phyloP scores from a whole-genome alignment of 2,797 vertebrate genomes.

The Lindbergichthys nudifrons region DNA sequence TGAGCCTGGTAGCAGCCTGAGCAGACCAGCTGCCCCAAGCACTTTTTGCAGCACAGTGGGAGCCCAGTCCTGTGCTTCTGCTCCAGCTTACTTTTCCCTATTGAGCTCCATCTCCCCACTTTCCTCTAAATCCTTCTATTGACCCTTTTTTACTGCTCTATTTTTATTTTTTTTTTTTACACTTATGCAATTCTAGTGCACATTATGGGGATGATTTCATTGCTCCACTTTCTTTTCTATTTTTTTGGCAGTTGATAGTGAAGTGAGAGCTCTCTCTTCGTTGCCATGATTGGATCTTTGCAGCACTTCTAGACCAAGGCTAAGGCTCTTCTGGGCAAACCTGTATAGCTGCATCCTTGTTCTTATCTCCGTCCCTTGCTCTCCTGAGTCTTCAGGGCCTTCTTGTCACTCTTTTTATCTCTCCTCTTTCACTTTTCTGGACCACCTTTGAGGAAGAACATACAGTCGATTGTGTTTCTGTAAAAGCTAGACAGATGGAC shows the following conservation, averaged over 20 bases:
- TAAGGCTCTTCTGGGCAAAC: conserved; percentile 27
- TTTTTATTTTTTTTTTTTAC: conserved; percentile 37
- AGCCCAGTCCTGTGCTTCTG: conserved; percentile 39
- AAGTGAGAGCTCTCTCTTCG: conserved; percentile 25
- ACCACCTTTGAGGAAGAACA: conserved; percentile 58
- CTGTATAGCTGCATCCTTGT: not conserved
- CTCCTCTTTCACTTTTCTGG: conserved; percentile 10
- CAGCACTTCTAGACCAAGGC: conserved; percentile 15
- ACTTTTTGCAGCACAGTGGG: conserved; percentile 64
- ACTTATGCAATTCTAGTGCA: conserved; percentile 20
- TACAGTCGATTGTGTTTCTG: conserved; percentile 71
- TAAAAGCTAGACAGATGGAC: conserved; percentile 82
- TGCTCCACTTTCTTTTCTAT: conserved; percentile 23
- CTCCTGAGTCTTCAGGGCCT: conserved; percentile 20
- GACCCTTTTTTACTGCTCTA: conserved; percentile 23
- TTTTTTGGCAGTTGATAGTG: conserved; percentile 18
- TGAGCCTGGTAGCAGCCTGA: conserved; percentile 67
- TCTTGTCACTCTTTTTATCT: conserved; percentile 13
- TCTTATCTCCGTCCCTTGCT: conserved; percentile 15
- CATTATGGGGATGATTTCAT: conserved; percentile 32
- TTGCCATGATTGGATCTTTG: conserved; percentile 34
- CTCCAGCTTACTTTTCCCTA: conserved; percentile 30
- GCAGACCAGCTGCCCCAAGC: conserved; percentile 69
- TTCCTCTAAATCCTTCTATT: conserved; percentile 20
- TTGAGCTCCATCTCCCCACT: conserved; percentile 24